These are phyloP conservation scores for Aphelinus certus DNA, from an alignment of 1,140 invertebrate genomes.

Conservation along the genomic window DNA sequence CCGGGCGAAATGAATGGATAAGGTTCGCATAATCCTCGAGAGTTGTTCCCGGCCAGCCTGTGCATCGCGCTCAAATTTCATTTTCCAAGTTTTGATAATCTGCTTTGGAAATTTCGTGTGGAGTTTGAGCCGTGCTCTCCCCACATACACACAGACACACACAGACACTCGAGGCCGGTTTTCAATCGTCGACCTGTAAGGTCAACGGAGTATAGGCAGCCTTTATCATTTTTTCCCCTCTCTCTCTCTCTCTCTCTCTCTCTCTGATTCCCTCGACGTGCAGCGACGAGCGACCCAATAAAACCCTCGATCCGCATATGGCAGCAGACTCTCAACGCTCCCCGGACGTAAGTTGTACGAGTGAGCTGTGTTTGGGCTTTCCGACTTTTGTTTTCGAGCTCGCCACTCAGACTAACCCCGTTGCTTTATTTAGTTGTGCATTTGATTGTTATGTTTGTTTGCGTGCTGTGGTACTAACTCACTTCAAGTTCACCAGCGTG, in stretches of 20 bases:
- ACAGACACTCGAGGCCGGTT: too few species aligned
- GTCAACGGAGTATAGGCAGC: too few species aligned
- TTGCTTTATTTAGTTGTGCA: not conserved
- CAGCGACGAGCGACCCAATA: too few species aligned
- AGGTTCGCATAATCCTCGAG: not conserved
- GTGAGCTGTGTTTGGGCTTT: too few species aligned
- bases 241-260: not conserved
- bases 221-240: not conserved
- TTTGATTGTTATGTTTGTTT: constrained; percentile 4
- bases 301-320: too few species aligned
- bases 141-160: too few species aligned
- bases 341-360: too few species aligned
- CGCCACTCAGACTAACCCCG: too few species aligned
- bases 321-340: too few species aligned
- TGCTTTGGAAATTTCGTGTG: constrained; percentile 24
- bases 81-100: constrained; percentile 22
- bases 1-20: not conserved
- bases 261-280: not conserved
- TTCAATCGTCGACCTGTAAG: not conserved
- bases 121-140: not conserved
- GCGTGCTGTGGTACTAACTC: not conserved
- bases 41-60: not conserved
- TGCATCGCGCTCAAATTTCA: not conserved
- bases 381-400: constrained; percentile 1
- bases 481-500: not conserved